A percentile compares a stretch with the other conserved stretches of the same genome.
Conservation (phyloP, 2,113 vertebrate genomes). For the Struthidea cinerea region DNA sequence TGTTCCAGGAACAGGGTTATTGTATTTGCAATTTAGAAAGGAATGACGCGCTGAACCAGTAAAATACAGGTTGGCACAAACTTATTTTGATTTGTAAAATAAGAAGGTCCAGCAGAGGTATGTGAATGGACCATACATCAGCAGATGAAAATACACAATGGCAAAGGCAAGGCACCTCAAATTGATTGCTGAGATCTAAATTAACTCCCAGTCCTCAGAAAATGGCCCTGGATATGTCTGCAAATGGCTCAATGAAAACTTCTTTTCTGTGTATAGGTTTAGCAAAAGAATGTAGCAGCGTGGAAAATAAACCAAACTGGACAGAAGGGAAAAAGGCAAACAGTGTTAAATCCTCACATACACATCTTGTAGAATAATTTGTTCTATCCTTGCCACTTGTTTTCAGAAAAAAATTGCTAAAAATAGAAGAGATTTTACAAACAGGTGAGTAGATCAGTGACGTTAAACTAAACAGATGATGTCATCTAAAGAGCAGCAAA, state of each 20-base stretch:
- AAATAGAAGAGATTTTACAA: not conserved
- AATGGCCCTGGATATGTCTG: not conserved
- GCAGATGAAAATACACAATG: not conserved
- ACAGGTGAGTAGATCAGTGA: not conserved
- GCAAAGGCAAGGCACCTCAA: not conserved
- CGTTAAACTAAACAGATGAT: not conserved
- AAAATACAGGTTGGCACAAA: not conserved
- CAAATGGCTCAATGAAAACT: not conserved
- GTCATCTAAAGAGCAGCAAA: not conserved
- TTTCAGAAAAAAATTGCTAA: not conserved
- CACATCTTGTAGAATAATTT: not conserved
- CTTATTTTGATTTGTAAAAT: rapidly evolving
- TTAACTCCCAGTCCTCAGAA: not conserved
- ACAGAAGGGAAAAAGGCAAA: not conserved
- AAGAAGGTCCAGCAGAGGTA: not conserved
- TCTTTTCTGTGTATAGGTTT: not conserved
- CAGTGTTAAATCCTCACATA: not conserved
- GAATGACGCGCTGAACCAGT: not conserved
- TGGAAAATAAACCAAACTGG: not conserved
- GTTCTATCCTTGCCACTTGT: not conserved
- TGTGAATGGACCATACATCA: not conserved
- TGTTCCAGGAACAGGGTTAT: not conserved
- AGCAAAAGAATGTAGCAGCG: not conserved
- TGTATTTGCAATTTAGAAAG: not conserved
- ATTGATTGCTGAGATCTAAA: not conserved